Percentiles rank a stretch among this genome's conserved stretches.
These are phyloP conservation scores for Anarsia innoxiella DNA, from an alignment of 2,888 invertebrate genomes.

Conservation along the genomic window DNA sequence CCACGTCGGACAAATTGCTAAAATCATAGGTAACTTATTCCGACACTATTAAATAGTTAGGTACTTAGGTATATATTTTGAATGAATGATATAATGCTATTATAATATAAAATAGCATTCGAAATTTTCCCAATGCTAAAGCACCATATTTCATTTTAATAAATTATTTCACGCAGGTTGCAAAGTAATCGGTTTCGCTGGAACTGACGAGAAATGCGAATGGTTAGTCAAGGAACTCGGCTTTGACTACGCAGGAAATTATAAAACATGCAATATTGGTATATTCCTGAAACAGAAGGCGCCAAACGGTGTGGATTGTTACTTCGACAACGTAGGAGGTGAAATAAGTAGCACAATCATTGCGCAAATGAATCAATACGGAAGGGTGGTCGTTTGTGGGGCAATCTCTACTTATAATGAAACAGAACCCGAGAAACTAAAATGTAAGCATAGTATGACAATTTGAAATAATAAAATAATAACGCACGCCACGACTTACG, in stretches of 20 bases:
- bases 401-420: constrained; percentile 78
- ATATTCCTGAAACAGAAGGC: constrained; percentile 75
- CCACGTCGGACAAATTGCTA: constrained; percentile 84
- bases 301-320: constrained; percentile 83
- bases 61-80: no score
- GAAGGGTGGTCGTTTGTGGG: constrained; percentile 79
- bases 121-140: no score
- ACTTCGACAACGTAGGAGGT: constrained; percentile 86
- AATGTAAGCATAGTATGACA: constrained; percentile 34
- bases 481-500: no score
- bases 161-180: constrained; percentile 56
- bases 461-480: neutral
- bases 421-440: constrained; percentile 57
- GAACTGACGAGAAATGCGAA: constrained; percentile 80
- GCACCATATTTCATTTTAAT: no score
- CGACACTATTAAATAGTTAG: no score
- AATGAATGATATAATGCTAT: no score
- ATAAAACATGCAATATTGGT: constrained; percentile 76
- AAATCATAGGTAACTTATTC: constrained; percentile 78
- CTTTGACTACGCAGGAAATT: constrained; percentile 82
- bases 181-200: constrained; percentile 81
- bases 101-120: no score
- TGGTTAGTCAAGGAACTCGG: constrained; percentile 79
- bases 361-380: constrained; percentile 76
- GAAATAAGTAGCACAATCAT: constrained; percentile 76